Base-by-base conservation (phyloP, 2,113 vertebrate species). In the Sebastes schlegelii region DNA sequence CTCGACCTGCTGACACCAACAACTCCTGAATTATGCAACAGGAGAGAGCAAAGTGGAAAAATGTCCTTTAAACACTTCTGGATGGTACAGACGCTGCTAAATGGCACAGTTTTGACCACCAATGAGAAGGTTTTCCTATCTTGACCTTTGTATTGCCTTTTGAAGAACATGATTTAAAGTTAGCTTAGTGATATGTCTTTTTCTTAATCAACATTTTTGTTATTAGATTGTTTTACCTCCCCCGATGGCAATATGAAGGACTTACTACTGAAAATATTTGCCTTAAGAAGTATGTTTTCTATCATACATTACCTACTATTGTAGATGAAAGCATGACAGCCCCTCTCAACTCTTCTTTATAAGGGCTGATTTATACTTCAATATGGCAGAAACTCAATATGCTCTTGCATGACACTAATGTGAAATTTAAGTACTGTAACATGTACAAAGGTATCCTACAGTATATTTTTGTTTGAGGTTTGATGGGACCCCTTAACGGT, bases 281-380 rank as follows among this genome's bases (percentile, higher is more conserved):
- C 92, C 93, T 94, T 92, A 92, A 93, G 74, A 86, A 77, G 74
- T 87, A 64, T 87, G 78, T 87, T 90, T 89, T 91, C 76, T 88
- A 86, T 75, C 74, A 73, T 77, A 63, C 61, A 52, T 77, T 17
- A 83, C 40, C 23, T 54, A 81, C 66, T 84, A 19, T 83, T 89
- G 70, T 82, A 87, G 79, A 78, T 17, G 19, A 74, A 84, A 81
- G 89, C 91, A 91, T 90, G 91, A 51, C 74, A 57, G 86, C 67
- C 83, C 83, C 19, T 54, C 57, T 64, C 77, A 14, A 60, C 62
- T 85, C 75, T 63, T 77, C 57, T 81, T 60, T 62, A 51, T 1
- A 89, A 92, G 82, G 87, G 84, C 84, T 85, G 81, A 42, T 80
- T 86, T 78, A 34, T 79, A 78, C 70, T 83, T 89, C 5, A 17